Base-by-base conservation (phyloP, 1,140 invertebrate genomes). In the Drosophila auraria region DNA sequence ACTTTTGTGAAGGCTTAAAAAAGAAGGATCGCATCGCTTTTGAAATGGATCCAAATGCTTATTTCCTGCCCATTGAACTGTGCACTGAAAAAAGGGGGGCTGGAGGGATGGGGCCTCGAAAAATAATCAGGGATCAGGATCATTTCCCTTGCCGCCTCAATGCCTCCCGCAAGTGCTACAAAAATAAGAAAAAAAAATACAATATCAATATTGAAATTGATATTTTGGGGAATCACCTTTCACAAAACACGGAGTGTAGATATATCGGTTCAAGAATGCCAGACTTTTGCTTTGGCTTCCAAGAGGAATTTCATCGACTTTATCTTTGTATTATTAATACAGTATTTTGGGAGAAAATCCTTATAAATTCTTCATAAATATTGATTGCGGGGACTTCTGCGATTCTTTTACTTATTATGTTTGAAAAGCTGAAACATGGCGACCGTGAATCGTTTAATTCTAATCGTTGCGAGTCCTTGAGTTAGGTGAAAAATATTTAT, bases 121-220 rank as follows among this genome's bases (percentile, higher is more conserved):
- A 47, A 66, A 36, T 63, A 47, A 64, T 64, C 64, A 63, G 30
- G 59, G 23, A 49, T 49, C 23, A 27, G 64, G 59, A 49, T 64
- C 56, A 69, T 64, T 71, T 83, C 71, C 47, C 42, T 58, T 76
- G 38, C 62, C 58, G 25, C 77, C 42, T 68, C 47, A 69, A 70
- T 82, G 49, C 50, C 58, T 64, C 44, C 68, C 38, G 45, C 68
- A 79, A 80, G 78, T 80, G 70, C 56, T 53, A 51, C 42, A 51
- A 54, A 58, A 33, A 57, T 27, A 6, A 30, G 15, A 36, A 15
- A 30, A 40, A 53, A 15, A 42, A 53, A 33, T 15, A 36, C 6
- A 61, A 61, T 64, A 59, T 66, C 30, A 82, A 82, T 65, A 90
- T 91, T 90, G 86, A 90, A 90, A 90, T 91, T 90, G 87, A 90